Conservation (phyloP, 2,113 vertebrate genomes). For the Athene noctua region DNA sequence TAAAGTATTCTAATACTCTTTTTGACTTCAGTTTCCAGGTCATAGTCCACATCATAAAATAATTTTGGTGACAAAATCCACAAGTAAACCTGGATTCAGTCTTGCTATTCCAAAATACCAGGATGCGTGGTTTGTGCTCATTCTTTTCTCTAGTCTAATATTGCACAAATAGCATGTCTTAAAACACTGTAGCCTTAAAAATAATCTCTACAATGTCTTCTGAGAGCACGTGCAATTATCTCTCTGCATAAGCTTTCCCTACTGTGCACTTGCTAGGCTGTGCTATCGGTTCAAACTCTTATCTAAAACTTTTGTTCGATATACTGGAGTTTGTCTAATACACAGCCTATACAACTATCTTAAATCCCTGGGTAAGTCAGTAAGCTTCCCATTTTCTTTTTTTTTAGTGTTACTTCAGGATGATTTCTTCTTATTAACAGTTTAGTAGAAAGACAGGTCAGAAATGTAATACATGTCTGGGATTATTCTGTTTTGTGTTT, state of each 20-base stretch:
- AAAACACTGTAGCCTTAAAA: background rate
- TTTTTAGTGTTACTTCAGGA: background rate
- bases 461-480: background rate
- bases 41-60: background rate
- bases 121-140: background rate
- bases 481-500: background rate
- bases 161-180: background rate
- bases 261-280: background rate
- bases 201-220: background rate
- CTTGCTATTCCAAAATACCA: background rate
- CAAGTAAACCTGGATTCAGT: background rate
- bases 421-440: background rate
- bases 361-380: background rate
- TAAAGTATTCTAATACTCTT: background rate
- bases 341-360: background rate
- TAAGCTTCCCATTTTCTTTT: background rate
- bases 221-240: background rate
- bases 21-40: background rate
- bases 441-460: background rate
- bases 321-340: background rate
- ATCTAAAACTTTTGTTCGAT: background rate
- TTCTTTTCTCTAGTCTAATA: background rate
- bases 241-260: background rate
- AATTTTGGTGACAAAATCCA: background rate
- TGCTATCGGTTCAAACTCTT: background rate